Evolutionary conservation across 2,888 invertebrate species (phyloP).

Genomic region (Drosophila kokeensis): DNA sequence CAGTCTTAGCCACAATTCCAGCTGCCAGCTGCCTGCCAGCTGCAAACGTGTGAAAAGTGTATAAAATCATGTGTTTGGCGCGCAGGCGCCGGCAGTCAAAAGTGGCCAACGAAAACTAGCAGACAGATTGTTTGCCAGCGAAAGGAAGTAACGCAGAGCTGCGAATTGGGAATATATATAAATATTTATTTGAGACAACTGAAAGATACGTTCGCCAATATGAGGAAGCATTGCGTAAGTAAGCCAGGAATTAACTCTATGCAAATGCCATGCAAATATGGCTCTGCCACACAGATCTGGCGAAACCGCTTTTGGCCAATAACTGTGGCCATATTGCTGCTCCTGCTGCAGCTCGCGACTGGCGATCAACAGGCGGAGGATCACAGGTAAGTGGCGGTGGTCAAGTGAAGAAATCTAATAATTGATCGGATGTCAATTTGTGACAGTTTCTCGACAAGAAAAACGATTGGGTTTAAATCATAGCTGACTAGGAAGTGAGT

Average conservation of each 20-base stretch:
- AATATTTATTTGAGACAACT: constrained; percentile 3
- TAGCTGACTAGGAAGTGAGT: constrained; percentile 8
- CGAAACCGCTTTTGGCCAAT: constrained; percentile 45
- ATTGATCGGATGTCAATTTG: background rate
- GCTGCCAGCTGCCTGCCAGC: constrained; percentile 3
- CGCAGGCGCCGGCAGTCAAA: constrained; percentile 74
- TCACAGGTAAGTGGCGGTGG: constrained; percentile 58
- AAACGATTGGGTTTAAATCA: background rate
- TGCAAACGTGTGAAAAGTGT: constrained; percentile 56
- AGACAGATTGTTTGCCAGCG: constrained; percentile 25
- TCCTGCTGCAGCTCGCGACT: constrained; percentile 35
- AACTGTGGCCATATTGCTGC: constrained; percentile 26
- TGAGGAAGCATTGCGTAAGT: constrained; percentile 80
- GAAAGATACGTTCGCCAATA: constrained; percentile 23
- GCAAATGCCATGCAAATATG: constrained; percentile 32
- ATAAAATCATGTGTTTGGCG: constrained; percentile 73
- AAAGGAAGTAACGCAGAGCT: constrained; percentile 4
- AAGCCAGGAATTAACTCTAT: constrained; percentile 40
- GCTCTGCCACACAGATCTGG: constrained; percentile 40
- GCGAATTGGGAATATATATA: constrained; percentile 15
- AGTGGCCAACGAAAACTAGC: constrained; percentile 44
- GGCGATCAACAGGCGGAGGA: constrained; percentile 66
- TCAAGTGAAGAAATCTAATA: background rate
- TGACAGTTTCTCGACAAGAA: background rate
- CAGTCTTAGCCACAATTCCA: constrained; percentile 4